Percentiles rank a stretch among this genome's conserved stretches.
Conservation (phyloP, 2,797 vertebrate genomes). For the Poecilia gillii region DNA sequence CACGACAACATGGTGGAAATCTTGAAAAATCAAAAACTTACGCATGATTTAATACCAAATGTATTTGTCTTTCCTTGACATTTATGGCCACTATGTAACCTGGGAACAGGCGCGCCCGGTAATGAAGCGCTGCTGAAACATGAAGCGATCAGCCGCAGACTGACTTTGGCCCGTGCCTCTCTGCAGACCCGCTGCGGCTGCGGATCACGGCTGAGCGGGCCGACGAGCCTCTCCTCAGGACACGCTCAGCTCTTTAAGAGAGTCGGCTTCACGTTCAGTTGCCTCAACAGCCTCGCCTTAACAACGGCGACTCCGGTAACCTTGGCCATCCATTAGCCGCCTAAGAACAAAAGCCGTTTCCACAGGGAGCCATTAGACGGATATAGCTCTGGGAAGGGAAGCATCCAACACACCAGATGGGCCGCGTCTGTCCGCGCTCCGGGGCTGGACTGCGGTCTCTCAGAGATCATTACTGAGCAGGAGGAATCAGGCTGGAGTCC, state of each 20-base stretch:
- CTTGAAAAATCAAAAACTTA: too few species aligned
- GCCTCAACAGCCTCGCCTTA: slow-evolving; percentile 66
- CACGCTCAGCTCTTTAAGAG: slow-evolving; percentile 42
- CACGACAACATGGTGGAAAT: too few species aligned
- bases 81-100: too few species aligned
- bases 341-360: slow-evolving; percentile 72
- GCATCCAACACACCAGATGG: slow-evolving; percentile 74
- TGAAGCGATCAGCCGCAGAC: too few species aligned
- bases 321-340: slow-evolving; percentile 75
- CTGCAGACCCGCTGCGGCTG: slow-evolving; percentile 40
- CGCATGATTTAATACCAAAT: too few species aligned
- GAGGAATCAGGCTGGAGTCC: slow-evolving; percentile 42
- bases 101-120: too few species aligned
- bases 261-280: slow-evolving; percentile 59
- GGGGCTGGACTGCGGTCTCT: slow-evolving; percentile 61
- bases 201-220: slow-evolving; percentile 47
- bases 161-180: slow-evolving; percentile 30
- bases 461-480: slow-evolving; percentile 35
- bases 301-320: slow-evolving; percentile 69
- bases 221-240: slow-evolving; percentile 24
- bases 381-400: slow-evolving; percentile 67
- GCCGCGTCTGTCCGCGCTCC: slow-evolving; percentile 58
- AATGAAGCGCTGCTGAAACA: too few species aligned
- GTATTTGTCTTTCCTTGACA: too few species aligned
- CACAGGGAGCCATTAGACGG: slow-evolving; percentile 74